Evolutionary conservation across 2,113 vertebrate genomes (phyloP), one percentile per base, ranked within the genome.

Genomic region (Orcinus orca): DNA sequence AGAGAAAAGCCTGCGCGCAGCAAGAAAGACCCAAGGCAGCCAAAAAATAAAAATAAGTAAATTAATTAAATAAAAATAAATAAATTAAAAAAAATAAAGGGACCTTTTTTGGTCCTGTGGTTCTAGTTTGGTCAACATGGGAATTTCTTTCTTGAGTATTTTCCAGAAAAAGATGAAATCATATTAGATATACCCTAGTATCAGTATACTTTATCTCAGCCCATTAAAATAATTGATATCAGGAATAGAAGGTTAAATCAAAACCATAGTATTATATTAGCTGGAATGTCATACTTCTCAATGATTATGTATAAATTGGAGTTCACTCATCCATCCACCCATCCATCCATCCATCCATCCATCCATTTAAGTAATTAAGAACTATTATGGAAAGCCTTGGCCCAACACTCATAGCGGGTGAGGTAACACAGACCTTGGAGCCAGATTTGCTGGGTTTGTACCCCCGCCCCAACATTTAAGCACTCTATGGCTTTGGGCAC

Each of bases 251-350:
- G 44, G 63, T 33, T 80, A n/a, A 97, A 23, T 79, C 73, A 26
- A 96, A 96, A 76, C 26, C 9, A n/a, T 67, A 68, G 33, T 65
- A 65, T 88, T 90, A 82, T 10, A 84, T 90, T 90, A 96, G 2
- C 3, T 74, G 14, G 29, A 87, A 79, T 80, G 73, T 82, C 71
- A 58, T 80, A 73, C 41, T 87, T 95, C 60, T 84, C 33, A 88
- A 29, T 41, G 68, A 94, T 70, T 76, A 55, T 65, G 29, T 77
- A 29, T 67, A 85, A 65, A 71, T 62, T 41, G 20, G 13, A 84
- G 23, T 88, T 38, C 2, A 10, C 23, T 31, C 11, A 3, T 31
- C 50, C 18, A 62, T 36, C 29, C 33, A 47, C 31, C 31, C 6
- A 62, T 63, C 50, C 10, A 76, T 25, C 36, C 26, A 44, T 67